Evolutionary conservation across 2,113 vertebrate genomes (phyloP).

Genomic region (Otocyon megalotis): DNA sequence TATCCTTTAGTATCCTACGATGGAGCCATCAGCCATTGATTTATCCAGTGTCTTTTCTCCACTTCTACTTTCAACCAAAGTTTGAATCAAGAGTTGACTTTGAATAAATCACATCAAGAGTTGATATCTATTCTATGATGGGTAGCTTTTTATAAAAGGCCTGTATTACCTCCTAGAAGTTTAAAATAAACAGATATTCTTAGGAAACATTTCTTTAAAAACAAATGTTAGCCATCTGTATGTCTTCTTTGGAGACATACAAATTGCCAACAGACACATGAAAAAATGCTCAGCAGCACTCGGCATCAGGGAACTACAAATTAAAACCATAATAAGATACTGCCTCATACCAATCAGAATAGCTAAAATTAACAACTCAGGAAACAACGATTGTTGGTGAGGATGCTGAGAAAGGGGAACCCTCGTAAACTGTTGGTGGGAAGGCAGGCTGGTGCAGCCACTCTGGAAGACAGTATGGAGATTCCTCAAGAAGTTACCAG

Average conservation of each 20-base stretch:
- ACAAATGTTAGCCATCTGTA: too few species aligned
- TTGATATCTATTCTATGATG: background rate
- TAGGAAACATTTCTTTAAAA: background rate
- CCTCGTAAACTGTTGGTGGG: background rate
- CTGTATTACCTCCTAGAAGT: background rate
- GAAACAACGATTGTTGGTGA: background rate
- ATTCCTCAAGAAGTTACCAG: too few species aligned
- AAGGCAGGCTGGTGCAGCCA: background rate
- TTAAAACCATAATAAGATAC: background rate
- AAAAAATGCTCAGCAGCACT: background rate
- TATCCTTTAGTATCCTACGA: background rate
- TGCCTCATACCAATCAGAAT: background rate
- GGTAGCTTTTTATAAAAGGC: background rate
- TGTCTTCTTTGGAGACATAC: too few species aligned
- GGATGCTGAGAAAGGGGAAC: background rate
- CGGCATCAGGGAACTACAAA: background rate
- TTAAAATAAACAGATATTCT: background rate
- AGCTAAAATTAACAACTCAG: background rate
- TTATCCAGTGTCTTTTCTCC: background rate
- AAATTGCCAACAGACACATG: background rate
- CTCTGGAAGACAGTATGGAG: background rate
- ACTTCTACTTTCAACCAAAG: background rate
- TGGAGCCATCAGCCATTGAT: background rate
- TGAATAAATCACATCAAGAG: slow-evolving; percentile 1
- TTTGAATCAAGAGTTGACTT: slow-evolving; percentile 41